A percentile compares a stretch with the other conserved stretches of the same genome.
Evolutionary conservation across 2,113 vertebrate species (phyloP).

Genomic region (Reinhardtius hippoglossoides): DNA sequence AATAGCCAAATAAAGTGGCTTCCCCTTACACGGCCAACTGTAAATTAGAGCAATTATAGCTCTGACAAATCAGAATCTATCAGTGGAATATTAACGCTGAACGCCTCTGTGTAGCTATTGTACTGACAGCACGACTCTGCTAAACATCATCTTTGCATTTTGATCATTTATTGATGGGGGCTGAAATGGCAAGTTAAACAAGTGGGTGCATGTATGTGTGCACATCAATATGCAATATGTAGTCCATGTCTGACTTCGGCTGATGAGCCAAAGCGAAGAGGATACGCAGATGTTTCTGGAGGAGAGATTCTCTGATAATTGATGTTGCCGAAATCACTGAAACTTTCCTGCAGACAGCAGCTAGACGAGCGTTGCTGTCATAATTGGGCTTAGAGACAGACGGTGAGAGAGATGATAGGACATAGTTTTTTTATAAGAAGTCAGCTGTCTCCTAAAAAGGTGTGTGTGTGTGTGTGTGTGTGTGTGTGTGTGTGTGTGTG

Average conservation of each 20-base stretch:
- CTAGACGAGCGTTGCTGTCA: slow-evolving; percentile 50
- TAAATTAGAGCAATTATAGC: slow-evolving; percentile 1
- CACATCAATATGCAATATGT: slow-evolving; percentile 43
- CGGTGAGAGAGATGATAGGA: slow-evolving; percentile 55
- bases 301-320: slow-evolving; percentile 64
- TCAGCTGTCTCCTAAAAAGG: slow-evolving; percentile 34
- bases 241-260: slow-evolving; percentile 17
- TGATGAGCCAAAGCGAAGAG: slow-evolving; percentile 32
- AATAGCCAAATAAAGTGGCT: not conserved
- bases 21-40: not conserved
- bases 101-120: slow-evolving; percentile 5
- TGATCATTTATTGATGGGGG: slow-evolving; percentile 48
- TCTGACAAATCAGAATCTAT: slow-evolving; percentile 12
- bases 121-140: not conserved
- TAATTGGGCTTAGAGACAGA: slow-evolving; percentile 71
- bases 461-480: not conserved
- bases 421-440: slow-evolving; percentile 44
- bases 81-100: slow-evolving; percentile 27
- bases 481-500: no score
- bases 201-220: slow-evolving; percentile 3
- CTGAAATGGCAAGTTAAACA: slow-evolving; percentile 28
- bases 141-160: slow-evolving; percentile 17
- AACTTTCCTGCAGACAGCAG: slow-evolving; percentile 51
- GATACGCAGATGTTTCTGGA: slow-evolving; percentile 56
- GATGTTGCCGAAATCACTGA: slow-evolving; percentile 62